These are phyloP conservation scores for Drosophila kurseongensis DNA, from an alignment of 1,140 invertebrate species.

Conservation along the genomic window DNA sequence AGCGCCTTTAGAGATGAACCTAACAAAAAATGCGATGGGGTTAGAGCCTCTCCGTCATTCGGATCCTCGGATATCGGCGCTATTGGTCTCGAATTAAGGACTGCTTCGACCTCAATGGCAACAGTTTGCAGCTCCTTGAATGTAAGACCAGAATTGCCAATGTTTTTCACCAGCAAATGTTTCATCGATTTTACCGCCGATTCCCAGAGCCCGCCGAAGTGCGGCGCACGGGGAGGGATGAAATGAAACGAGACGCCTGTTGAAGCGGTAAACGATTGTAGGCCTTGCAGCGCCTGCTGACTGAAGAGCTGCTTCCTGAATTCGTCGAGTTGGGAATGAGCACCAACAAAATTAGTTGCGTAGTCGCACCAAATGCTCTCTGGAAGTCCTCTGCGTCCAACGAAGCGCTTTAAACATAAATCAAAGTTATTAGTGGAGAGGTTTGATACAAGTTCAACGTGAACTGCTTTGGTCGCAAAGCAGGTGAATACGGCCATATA, in stretches of 20 bases:
- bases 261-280: background rate
- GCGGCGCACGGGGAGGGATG: no score
- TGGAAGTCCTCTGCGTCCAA: background rate
- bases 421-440: no score
- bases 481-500: background rate
- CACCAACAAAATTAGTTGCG: background rate
- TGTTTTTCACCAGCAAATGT: background rate
- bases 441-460: no score
- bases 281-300: background rate
- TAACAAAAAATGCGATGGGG: background rate
- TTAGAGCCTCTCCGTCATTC: background rate
- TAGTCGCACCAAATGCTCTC: background rate
- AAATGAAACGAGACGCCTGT: background rate
- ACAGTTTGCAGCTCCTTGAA: background rate
- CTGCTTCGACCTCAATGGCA: slow-evolving; percentile 2
- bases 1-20: background rate
- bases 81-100: background rate
- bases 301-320: background rate
- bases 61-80: background rate
- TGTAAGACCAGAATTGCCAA: background rate
- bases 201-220: no score
- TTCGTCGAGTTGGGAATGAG: background rate
- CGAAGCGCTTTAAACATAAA: background rate
- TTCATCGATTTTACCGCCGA: no score
- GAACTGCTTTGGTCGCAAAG: background rate